Evolutionary conservation across 2,888 invertebrate species (phyloP).

Genomic region (Eupithecia vulgata): DNA sequence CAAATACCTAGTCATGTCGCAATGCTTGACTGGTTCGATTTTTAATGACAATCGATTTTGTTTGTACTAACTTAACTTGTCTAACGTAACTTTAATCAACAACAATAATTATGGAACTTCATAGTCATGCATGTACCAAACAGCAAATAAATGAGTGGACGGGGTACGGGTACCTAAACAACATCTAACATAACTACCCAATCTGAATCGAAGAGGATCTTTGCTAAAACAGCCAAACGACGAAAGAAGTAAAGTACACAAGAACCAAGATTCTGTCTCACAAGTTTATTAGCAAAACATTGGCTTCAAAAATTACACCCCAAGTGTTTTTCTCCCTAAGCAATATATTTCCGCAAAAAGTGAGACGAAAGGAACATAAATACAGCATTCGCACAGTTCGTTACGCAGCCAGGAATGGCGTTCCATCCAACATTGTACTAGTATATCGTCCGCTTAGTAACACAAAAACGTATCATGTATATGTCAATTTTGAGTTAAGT

Average conservation of each 20-base stretch:
- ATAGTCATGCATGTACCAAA: no score
- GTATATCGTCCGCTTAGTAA: no score
- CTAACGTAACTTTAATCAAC: no score
- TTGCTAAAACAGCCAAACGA: neutral
- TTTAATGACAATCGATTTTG: no score
- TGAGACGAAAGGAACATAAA: slow-evolving; percentile 54
- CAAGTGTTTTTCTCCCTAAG: slow-evolving; percentile 47
- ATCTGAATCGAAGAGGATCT: neutral
- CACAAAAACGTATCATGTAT: no score
- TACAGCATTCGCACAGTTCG: slow-evolving; percentile 59
- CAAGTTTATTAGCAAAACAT: slow-evolving; percentile 45
- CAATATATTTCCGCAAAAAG: slow-evolving; percentile 55
- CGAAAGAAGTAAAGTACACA: neutral
- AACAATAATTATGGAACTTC: no score
- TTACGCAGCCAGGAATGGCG: slow-evolving; percentile 54
- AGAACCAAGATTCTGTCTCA: slow-evolving; percentile 10
- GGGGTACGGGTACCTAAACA: neutral
- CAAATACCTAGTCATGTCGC: no score
- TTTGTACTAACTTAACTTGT: no score
- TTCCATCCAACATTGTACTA: slow-evolving; percentile 49
- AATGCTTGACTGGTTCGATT: no score
- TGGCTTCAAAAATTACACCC: slow-evolving; percentile 32
- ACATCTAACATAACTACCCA: neutral
- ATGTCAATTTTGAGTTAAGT: no score
- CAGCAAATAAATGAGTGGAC: no score